phyloP scores from a whole-genome alignment of 1,140 invertebrate species.

The Lepidurus couesii region DNA sequence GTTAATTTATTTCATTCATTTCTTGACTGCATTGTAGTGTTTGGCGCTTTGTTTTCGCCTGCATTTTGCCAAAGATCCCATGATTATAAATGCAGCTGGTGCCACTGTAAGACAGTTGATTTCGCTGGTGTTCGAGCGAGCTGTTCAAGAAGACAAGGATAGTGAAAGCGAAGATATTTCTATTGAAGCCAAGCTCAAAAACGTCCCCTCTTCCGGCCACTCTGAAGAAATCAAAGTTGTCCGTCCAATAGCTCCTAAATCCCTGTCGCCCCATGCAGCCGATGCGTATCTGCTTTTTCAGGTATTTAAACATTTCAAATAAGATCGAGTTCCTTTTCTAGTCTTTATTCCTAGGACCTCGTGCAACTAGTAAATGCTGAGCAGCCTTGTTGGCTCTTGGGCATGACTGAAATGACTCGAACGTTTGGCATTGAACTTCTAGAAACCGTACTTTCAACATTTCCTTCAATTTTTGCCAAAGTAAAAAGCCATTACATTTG shows the following conservation, averaged over 20 bases:
- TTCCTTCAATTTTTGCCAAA: constrained; percentile 86
- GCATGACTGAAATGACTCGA: constrained; percentile 93
- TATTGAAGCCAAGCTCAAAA: constrained; percentile 37
- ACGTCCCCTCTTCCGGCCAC: constrained; percentile 51
- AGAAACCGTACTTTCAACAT: constrained; percentile 86
- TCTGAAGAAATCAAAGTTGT: constrained; percentile 72
- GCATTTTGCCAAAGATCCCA: constrained; percentile 87
- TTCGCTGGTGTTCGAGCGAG: constrained; percentile 92
- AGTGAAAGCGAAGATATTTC: constrained; percentile 57
- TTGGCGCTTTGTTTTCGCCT: constrained; percentile 92
- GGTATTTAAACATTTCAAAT: constrained; percentile 48
- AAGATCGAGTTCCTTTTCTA: neutral
- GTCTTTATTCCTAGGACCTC: constrained; percentile 62
- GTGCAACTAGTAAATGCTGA: constrained; percentile 95
- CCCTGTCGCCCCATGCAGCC: constrained; percentile 77
- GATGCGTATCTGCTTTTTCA: constrained; percentile 95
- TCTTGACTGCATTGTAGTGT: constrained; percentile 58
- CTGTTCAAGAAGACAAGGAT: constrained; percentile 56
- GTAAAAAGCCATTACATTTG: constrained; percentile 48
- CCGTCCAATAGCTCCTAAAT: constrained; percentile 68
- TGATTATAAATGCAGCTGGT: constrained; percentile 91
- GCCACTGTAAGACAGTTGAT: constrained; percentile 94
- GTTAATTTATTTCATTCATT: constrained; percentile 22
- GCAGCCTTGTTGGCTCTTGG: constrained; percentile 87
- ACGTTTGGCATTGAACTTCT: constrained; percentile 93